Percentiles rank a stretch among this genome's conserved stretches.
Evolutionary conservation across 2,797 vertebrate genomes (phyloP).

Genomic region (Danio kyathit): DNA sequence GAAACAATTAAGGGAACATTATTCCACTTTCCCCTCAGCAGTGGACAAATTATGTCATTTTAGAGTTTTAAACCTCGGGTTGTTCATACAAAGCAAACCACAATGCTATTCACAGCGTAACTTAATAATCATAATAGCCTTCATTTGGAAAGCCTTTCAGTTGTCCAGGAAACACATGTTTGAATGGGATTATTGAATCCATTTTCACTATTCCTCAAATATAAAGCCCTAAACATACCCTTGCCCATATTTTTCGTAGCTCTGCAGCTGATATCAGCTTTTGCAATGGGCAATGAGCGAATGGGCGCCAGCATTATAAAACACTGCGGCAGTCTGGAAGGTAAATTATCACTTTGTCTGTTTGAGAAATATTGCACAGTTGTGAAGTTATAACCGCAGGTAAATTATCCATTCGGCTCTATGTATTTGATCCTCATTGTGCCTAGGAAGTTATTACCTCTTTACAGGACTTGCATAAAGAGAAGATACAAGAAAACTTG

Average conservation of each 20-base stretch:
- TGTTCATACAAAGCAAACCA: not conserved
- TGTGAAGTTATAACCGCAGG: slow-evolving; percentile 58
- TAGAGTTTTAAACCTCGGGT: not conserved
- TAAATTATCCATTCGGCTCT: slow-evolving; percentile 50
- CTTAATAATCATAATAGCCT: slow-evolving; percentile 18
- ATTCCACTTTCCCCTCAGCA: not conserved
- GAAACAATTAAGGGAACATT: not conserved
- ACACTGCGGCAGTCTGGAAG: slow-evolving; percentile 48
- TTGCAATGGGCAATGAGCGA: slow-evolving; percentile 45
- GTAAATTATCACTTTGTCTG: slow-evolving; percentile 60
- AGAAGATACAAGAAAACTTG: slow-evolving; percentile 38
- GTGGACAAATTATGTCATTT: not conserved
- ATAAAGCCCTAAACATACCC: slow-evolving; percentile 27
- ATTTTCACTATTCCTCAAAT: slow-evolving; percentile 4
- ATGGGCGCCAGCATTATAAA: slow-evolving; percentile 53
- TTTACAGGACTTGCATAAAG: slow-evolving; percentile 43
- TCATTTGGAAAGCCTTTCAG: slow-evolving; percentile 20
- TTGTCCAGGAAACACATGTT: not conserved
- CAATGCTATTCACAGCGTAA: not conserved
- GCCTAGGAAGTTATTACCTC: slow-evolving; percentile 55
- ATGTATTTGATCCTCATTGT: slow-evolving; percentile 50
- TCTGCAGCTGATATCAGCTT: slow-evolving; percentile 39
- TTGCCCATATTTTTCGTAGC: slow-evolving; percentile 27
- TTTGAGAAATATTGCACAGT: slow-evolving; percentile 49
- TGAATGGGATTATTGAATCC: slow-evolving; percentile 35